Base-by-base conservation (phyloP, 2,888 invertebrate genomes). In the Drosophila siamana region DNA sequence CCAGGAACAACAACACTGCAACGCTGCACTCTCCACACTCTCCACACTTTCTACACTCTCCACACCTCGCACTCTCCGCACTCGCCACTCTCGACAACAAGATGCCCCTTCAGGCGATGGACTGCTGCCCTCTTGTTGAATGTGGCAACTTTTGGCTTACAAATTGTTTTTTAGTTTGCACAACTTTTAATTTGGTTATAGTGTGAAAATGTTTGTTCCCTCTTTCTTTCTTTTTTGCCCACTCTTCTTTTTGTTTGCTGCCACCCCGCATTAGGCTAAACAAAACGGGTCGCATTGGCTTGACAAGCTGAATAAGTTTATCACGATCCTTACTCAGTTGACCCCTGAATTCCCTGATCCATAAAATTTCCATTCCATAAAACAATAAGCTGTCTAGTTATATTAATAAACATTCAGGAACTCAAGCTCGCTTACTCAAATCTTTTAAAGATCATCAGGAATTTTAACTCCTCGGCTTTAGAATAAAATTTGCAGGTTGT, bases 91-190 rank as follows among this genome's bases (percentile, higher is more conserved):
- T 6, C 13, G 7, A 13, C 36, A 38, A 38, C 36, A 38, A 38
- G 36, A 7, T 15, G 30, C 33, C 36, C 8, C 15, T 22, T n/a
- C 41, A 41, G 44, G 8, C 16, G 6, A 16, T 33, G 33, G 33
- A 33, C 33, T n/a, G 41, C 47, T 26, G 47, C 24, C 26, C 46
- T 33, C 41, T 68, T 68, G 60, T 67, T 76, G 61, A 67, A 61
- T 68, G 63, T 62, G 36, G 57, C 78, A 83, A 83, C 80, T 77
- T 83, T 83, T 82, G 78, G 81, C 80, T 80, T 86, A 86, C 84
- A 83, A 83, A 86, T 83, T 86, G 86, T 86, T 86, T 86, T 83
- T 83, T 81, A 86, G 86, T 86, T 83, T 74, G 84, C 65, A 71
- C 44, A 83, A 84, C 81, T 83, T 83, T 83, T 83, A 86, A 83